phyloP scores from a whole-genome alignment of 2,888 invertebrate genomes.

The Conops quadrifasciatus region DNA sequence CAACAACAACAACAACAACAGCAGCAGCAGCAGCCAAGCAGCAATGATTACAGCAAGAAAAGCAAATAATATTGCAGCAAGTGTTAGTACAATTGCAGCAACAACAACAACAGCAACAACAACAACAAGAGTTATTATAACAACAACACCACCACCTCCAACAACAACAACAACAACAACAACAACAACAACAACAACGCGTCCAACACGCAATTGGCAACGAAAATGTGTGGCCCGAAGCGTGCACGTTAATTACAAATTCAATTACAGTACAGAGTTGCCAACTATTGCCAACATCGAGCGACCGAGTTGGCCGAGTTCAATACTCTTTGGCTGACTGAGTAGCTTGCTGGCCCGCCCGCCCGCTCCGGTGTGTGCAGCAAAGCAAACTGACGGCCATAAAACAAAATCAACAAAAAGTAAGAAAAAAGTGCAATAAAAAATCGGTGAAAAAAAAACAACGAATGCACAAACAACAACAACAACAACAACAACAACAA shows the following conservation, averaged over 20 bases:
- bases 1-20: no score
- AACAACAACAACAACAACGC: constrained; percentile 2
- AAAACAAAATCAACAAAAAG: background rate
- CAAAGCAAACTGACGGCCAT: background rate
- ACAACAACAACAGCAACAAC: no score
- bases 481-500: background rate
- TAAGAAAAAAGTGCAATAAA: background rate
- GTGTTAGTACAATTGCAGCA: no score
- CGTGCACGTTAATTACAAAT: constrained; percentile 29
- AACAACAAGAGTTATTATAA: no score
- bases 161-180: background rate
- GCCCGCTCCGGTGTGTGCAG: no score
- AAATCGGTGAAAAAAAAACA: background rate
- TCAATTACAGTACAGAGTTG: constrained; percentile 29
- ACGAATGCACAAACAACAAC: background rate
- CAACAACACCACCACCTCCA: background rate
- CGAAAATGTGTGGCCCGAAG: constrained; percentile 26
- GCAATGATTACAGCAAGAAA: no score
- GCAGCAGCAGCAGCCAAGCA: no score
- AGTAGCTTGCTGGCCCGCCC: background rate
- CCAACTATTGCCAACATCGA: constrained; percentile 19
- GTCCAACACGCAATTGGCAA: constrained; percentile 24
- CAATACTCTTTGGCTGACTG: constrained; percentile 28
- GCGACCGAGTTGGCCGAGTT: constrained; percentile 17
- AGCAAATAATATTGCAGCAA: no score